Evolutionary conservation across 2,888 invertebrate species (phyloP), one percentile per base, ranked within the genome.

Genomic region (Heteromurus nitidus): DNA sequence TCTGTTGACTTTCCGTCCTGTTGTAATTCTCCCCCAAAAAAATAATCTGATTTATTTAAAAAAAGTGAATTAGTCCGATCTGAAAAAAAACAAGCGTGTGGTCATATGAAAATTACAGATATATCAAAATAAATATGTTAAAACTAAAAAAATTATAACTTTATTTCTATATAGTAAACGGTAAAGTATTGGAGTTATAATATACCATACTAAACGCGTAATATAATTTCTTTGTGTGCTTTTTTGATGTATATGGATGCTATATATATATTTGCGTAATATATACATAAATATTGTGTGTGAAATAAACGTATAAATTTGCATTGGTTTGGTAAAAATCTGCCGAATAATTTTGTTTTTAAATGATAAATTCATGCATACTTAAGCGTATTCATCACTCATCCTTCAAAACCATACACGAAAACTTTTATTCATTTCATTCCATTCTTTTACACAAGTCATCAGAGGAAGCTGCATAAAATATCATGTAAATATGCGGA

Each of bases 221-320:
- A 76, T 69, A 75, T 80, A 62, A 74, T 75, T 75, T 81, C 81
- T 81, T 75, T 81, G 81, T 81, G 81, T 81, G 81, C 81, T 81
- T 75, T 81, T 81, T 69, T 75, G 75, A 69, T 81, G 81, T 81
- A 81, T 65, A 75, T 81, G 81, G 81, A 81, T 81, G 81, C 81
- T 74, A 80, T 75, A 81, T 65, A 73, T 77, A 76, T 70, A 72
- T 80, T 69, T 68, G 68, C 68, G 68, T 76, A 67, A 47, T 58
- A 60, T 60, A 60, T 60, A n/a, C 22, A 55, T 68, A 75, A 26
- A 68, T 75, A 42, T 74, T 58, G 58, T 68, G 68, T 79, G 72
- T 80, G 72, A 31, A 79, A 80, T 79, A 79, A 79, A 79, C 70
- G 55, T 73, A 30, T 47, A 74, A 74, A 47, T 53, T 76, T 76